Base-by-base conservation (phyloP, 2,797 vertebrate genomes). In the Salarias fasciatus region DNA sequence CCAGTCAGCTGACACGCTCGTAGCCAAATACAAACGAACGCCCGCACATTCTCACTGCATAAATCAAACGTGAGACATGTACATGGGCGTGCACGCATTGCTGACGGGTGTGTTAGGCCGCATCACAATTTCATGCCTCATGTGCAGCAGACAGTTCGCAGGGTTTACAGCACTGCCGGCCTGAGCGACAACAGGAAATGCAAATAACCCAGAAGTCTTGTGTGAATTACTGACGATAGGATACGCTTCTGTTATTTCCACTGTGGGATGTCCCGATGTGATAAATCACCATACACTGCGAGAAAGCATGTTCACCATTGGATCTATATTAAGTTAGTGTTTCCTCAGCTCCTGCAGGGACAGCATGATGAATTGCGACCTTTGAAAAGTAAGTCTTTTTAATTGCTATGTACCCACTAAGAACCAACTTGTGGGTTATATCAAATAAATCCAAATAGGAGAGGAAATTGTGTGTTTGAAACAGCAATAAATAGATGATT, bases 21-120 rank as follows among this genome's bases (percentile, higher is more conserved):
- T 35, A 3, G 9, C 4, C 33, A 35, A 35, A 35, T 24, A 70
- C 14, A 43, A 24, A 51, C 37, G 24, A 40, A 53, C 31, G 62
- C 51, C 14, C 11, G 36, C 47, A 50, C 51, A 63, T 41, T 52
- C 13, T 52, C 28, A 24, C 28, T 54, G 14, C 13, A 49, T 63
- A 52, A 53, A 53, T 53, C 61, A 68, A 42, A 42, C 42, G 44
- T 44, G 33, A 10, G 41, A 49, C 64, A 48, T 50, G 28, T 53
- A 46, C 71, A 75, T 78, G 53, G 18, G 3, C 18, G 18, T 18
- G 49, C 71, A 72, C 78, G 54, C 76, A 68, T 63, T 75, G 72
- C 65, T 53, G 60, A 51, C 54, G 48, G 62, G 58, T 69, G 69
- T 56, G 44, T 61, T 79, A 65, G 58, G 68, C 18, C 65, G 57